Conservation (phyloP, 2,888 invertebrate genomes). For the Arge pagana region DNA sequence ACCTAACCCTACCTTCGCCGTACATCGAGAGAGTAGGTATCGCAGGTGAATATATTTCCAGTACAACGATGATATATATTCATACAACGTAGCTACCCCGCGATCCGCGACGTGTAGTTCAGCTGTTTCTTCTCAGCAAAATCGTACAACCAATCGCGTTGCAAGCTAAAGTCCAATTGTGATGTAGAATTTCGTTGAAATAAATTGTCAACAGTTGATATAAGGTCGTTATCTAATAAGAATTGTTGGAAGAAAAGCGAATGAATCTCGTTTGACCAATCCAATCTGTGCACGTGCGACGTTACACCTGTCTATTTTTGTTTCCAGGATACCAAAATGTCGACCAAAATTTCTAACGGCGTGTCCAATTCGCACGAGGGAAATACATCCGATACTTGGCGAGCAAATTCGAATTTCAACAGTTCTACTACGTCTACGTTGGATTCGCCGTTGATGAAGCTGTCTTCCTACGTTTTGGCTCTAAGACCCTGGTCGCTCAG, state of each 20-base stretch:
- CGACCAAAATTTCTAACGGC: constrained; percentile 46
- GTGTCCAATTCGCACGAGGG: constrained; percentile 30
- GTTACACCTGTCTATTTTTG: too few species aligned
- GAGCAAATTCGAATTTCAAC: constrained; percentile 31
- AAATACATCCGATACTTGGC: constrained; percentile 27
- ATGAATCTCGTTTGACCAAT: too few species aligned
- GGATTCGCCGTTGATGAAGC: constrained; percentile 74
- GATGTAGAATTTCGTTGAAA: too few species aligned
- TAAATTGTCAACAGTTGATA: too few species aligned
- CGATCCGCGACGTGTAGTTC: neutral
- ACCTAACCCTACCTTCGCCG: constrained; percentile 19
- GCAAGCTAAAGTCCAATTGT: too few species aligned
- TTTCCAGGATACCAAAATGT: constrained; percentile 20
- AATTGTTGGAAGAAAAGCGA: too few species aligned
- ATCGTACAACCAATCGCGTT: too few species aligned
- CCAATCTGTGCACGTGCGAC: too few species aligned
- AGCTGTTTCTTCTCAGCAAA: too few species aligned
- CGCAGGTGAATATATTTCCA: constrained; percentile 15
- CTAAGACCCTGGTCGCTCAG: constrained; percentile 93
- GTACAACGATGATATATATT: too few species aligned
- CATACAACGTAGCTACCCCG: neutral
- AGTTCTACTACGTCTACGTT: constrained; percentile 36
- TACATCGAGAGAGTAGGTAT: constrained; percentile 7
- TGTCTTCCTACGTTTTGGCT: constrained; percentile 86
- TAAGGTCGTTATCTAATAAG: neutral